Conservation (phyloP, 2,888 invertebrate species). For the Agrilus mali region DNA sequence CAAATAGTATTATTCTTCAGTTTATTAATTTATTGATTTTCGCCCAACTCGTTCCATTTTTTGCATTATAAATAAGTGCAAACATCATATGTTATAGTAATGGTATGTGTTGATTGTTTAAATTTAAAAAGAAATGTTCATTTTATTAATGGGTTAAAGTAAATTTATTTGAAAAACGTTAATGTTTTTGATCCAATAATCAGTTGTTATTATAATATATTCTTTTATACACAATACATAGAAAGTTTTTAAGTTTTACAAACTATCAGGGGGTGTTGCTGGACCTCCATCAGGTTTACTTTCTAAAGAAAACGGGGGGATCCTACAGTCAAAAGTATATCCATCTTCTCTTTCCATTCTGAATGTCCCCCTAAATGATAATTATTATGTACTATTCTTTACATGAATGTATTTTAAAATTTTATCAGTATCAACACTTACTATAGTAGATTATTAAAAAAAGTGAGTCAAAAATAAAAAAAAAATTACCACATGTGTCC, state of each 20-base stretch:
- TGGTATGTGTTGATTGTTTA: too few relatives aligned
- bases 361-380: constrained; percentile 73
- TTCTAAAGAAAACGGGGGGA: constrained; percentile 94
- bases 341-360: constrained; percentile 96
- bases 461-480: neutral
- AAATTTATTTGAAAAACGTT: too few relatives aligned
- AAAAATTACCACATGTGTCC: constrained; percentile 87
- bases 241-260: constrained; percentile 11
- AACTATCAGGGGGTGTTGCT: constrained; percentile 27
- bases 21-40: too few relatives aligned
- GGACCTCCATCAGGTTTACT: constrained; percentile 69
- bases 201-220: too few relatives aligned
- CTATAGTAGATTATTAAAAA: neutral
- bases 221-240: too few relatives aligned
- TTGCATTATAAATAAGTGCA: too few relatives aligned
- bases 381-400: neutral
- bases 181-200: too few relatives aligned
- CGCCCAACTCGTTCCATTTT: too few relatives aligned
- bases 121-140: too few relatives aligned
- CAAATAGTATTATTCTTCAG: too few relatives aligned
- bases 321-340: constrained; percentile 91
- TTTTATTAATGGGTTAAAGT: too few relatives aligned
- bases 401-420: constrained; percentile 5
- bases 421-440: neutral
- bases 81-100: too few relatives aligned